Percentiles rank a stretch among this genome's conserved stretches.
Conservation (phyloP, 2,113 vertebrate species). For the Pterocles burchelli region DNA sequence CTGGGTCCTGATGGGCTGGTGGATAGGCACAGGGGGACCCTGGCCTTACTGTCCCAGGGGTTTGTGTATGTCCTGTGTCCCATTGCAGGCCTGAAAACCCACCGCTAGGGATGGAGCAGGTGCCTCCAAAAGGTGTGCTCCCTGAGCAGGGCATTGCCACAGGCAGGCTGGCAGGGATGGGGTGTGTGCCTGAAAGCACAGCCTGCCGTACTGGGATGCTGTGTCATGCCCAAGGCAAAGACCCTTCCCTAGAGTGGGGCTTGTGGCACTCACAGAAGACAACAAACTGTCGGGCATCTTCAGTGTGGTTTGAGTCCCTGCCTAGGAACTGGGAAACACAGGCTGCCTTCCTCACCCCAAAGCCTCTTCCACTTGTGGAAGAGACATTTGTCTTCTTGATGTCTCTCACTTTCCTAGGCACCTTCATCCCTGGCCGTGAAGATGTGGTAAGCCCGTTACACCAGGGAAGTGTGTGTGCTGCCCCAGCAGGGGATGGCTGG, state of each 20-base stretch:
- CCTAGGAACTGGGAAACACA: not conserved
- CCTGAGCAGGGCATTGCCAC: not conserved
- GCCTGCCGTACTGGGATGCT: accelerated
- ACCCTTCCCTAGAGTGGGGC: not conserved
- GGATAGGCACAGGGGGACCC: not conserved
- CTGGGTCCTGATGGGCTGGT: accelerated
- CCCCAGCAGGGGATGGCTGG: not conserved
- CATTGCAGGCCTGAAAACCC: not conserved
- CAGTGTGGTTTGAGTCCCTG: not conserved
- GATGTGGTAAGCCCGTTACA: not conserved
- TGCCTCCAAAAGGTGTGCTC: not conserved
- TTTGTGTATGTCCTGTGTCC: accelerated
- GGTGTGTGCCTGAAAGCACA: not conserved
- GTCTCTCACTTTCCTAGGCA: not conserved
- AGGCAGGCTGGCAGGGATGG: not conserved
- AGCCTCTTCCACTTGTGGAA: not conserved
- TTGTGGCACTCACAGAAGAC: accelerated
- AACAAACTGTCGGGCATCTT: not conserved
- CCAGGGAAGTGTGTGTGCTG: not conserved
- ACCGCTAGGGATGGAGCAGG: not conserved
- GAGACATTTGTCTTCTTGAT: not conserved
- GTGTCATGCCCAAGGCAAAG: accelerated
- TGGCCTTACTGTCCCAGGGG: not conserved
- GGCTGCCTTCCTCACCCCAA: not conserved
- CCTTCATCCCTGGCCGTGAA: accelerated